Base-by-base conservation (phyloP, 2,888 invertebrate genomes). In the Sesia apiformis region DNA sequence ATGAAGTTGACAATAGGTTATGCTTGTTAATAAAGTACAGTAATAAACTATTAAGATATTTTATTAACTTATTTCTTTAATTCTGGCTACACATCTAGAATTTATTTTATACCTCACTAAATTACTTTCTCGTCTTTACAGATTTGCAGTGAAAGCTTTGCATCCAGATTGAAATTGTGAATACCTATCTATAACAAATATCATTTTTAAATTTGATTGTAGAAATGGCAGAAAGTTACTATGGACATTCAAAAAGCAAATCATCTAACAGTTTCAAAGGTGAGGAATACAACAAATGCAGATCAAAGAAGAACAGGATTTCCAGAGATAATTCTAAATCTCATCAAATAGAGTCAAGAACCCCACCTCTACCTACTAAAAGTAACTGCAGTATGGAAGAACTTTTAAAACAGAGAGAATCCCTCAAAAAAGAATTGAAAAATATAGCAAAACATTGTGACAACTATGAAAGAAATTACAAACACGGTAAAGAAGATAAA, bases 311-410 rank as follows among this genome's bases (percentile, higher is more conserved):
- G 65, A 68, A 63, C 56, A 72, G 70, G 57, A 63, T 61, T 60
- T 62, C 63, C 58, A 67, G 64, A 53, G 64, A 65, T 54, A 56
- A 64, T 42, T 64, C 63, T 55, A 69, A 67, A 62, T 56, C 62
- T 51, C 54, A 56, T 56, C 56, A 67, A 23, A 23, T 23, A 58
- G 84, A 81, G 56, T 73, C 80, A 40, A 82, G 69, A 69, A 88
- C 88, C 57, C 88, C 88, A 62, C 88, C 88, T 56, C 66, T 85
- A 51, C 83, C 85, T 40, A 58, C 63, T 59, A 70, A 51, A 54
- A 51, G 66, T 63, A 65, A 63, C 55, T 66, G 67, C 50, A 78
- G 74, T 58, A 75, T 87, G 56, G 80, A 83, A 64, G 83, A 86
- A 57, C 70, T 88, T 55, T 63, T 87, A 53, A 79, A 72, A 63